Conservation (phyloP, 2,797 vertebrate species). For the Phaenicophaeus curvirostris region DNA sequence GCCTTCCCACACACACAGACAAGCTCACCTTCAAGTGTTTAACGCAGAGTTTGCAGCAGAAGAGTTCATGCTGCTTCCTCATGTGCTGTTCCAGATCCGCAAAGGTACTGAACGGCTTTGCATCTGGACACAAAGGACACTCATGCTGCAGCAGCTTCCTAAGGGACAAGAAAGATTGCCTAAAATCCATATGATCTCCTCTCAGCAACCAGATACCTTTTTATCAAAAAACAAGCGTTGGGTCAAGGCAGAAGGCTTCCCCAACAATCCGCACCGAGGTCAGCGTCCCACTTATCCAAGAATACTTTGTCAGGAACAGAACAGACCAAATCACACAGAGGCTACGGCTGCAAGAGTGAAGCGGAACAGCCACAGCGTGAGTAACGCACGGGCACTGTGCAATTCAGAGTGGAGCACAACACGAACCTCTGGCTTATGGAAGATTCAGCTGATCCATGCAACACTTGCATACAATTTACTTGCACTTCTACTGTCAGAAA, state of each 20-base stretch:
- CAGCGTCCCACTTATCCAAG: neutral
- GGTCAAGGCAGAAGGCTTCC: neutral
- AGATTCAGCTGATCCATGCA: neutral
- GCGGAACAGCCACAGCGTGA: neutral
- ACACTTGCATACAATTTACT: neutral
- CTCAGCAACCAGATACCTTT: neutral
- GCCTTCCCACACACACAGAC: too few relatives aligned
- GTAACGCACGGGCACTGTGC: too few relatives aligned
- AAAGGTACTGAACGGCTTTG: conserved; percentile 88
- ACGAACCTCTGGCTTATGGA: too few relatives aligned
- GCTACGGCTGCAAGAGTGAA: neutral
- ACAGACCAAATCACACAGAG: neutral
- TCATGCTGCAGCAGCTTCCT: conserved; percentile 91
- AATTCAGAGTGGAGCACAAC: too few relatives aligned
- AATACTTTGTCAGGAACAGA: neutral
- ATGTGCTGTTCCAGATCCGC: conserved; percentile 96
- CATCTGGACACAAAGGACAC: conserved; percentile 86
- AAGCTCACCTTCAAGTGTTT: conserved; percentile 91
- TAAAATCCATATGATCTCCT: neutral
- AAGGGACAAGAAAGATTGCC: neutral
- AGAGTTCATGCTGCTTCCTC: conserved; percentile 95
- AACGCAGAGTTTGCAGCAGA: conserved; percentile 94
- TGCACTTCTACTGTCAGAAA: neutral
- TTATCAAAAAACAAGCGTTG: neutral
- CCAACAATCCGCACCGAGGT: neutral